These are phyloP conservation scores for Scartelaos histophorus DNA, from an alignment of 2,113 vertebrate species.

Conservation along the genomic window DNA sequence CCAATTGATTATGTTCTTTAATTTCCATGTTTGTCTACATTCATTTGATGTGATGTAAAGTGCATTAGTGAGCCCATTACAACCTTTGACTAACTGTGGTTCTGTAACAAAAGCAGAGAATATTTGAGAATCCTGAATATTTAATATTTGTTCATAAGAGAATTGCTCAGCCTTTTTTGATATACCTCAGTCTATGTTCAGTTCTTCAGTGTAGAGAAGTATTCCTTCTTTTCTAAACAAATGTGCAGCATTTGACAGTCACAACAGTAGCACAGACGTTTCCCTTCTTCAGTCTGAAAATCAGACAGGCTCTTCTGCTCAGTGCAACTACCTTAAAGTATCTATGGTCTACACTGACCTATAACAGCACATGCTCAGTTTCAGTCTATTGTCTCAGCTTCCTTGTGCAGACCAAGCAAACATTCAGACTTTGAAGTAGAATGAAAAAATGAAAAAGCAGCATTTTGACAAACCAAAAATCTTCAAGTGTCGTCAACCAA, in stretches of 20 bases:
- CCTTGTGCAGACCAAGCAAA: slow-evolving; percentile 41
- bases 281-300: slow-evolving; percentile 24
- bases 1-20: background rate
- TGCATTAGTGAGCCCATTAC: background rate
- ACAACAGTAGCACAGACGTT: slow-evolving; percentile 23
- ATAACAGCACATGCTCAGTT: background rate
- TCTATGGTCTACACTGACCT: slow-evolving; percentile 31
- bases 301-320: slow-evolving; percentile 34
- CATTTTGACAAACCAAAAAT: background rate
- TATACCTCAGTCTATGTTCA: background rate
- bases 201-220: slow-evolving; percentile 3
- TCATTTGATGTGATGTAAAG: background rate
- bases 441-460: slow-evolving; percentile 3
- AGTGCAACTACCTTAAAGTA: slow-evolving; percentile 47
- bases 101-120: slow-evolving; percentile 17
- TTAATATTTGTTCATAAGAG: background rate
- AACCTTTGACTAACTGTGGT: background rate
- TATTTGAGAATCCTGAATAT: background rate
- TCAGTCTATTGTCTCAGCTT: slow-evolving; percentile 2
- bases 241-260: slow-evolving; percentile 10
- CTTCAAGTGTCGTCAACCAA: background rate
- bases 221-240: background rate
- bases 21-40: background rate
- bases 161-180: background rate
- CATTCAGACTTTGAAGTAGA: slow-evolving; percentile 3